Conservation (phyloP, 2,797 vertebrate genomes). For the Scleropages formosus region DNA sequence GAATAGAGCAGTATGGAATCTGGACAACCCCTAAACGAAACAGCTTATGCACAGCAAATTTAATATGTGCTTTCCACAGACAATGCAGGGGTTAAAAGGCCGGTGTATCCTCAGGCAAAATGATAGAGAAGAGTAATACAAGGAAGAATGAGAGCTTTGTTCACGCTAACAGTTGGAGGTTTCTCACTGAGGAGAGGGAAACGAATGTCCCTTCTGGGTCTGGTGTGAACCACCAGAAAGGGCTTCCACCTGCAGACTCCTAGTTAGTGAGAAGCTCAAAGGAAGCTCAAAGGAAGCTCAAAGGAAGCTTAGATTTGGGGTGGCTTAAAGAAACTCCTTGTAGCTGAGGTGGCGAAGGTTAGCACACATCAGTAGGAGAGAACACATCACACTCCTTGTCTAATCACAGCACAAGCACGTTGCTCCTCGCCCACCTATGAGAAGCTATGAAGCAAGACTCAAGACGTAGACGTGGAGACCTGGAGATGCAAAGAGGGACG, state of each 20-base stretch:
- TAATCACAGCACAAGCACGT: neutral
- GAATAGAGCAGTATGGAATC: slow-evolving; percentile 73
- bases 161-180: neutral
- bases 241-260: slow-evolving; percentile 21
- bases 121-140: slow-evolving; percentile 73
- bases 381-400: neutral
- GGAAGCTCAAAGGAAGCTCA: slow-evolving; percentile 1
- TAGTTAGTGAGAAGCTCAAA: neutral
- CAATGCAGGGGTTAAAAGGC: slow-evolving; percentile 66
- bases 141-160: slow-evolving; percentile 66
- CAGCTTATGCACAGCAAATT: slow-evolving; percentile 69
- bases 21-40: slow-evolving; percentile 66
- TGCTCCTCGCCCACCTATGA: neutral
- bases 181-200: slow-evolving; percentile 26
- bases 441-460: neutral
- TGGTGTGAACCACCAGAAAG: slow-evolving; percentile 35
- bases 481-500: neutral
- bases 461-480: neutral
- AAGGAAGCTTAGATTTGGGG: slow-evolving; percentile 7
- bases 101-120: slow-evolving; percentile 66
- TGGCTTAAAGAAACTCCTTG: neutral
- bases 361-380: neutral
- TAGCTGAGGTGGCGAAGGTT: neutral
- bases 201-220: slow-evolving; percentile 22
- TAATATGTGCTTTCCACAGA: slow-evolving; percentile 72